These are phyloP conservation scores for Acanthornis magna DNA, from an alignment of 2,797 vertebrate species.

Conservation along the genomic window DNA sequence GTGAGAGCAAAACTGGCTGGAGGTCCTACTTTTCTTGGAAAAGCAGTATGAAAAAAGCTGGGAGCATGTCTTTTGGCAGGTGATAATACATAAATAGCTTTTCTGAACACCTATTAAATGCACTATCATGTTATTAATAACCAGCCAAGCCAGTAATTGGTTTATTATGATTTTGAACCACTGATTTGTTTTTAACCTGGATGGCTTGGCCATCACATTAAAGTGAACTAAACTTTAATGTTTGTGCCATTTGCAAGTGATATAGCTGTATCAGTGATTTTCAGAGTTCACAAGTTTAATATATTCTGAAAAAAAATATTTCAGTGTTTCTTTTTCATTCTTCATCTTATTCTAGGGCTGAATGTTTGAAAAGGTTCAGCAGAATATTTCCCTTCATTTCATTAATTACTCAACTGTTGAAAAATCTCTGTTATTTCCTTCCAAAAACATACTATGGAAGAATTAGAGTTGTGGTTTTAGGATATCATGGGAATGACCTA, in stretches of 20 bases:
- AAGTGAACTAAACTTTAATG: slow-evolving; percentile 1
- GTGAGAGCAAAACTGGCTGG: not conserved
- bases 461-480: slow-evolving; percentile 9
- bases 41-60: not conserved
- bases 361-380: not conserved
- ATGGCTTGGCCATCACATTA: not conserved
- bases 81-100: not conserved
- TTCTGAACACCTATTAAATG: not conserved
- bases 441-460: not conserved
- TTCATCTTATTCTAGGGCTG: not conserved
- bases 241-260: not conserved
- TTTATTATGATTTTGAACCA: slow-evolving; percentile 29
- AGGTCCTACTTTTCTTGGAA: slow-evolving; percentile 26
- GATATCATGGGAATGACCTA: not conserved
- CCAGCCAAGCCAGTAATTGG: not conserved
- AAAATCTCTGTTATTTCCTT: slow-evolving; percentile 20
- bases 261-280: not conserved
- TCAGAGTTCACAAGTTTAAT: slow-evolving; percentile 15
- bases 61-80: slow-evolving; percentile 16
- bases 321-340: not conserved
- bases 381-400: slow-evolving; percentile 19
- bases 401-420: slow-evolving; percentile 8
- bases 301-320: not conserved
- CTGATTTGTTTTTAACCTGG: not conserved
- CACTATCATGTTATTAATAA: not conserved